Base-by-base conservation (phyloP, 2,888 invertebrate genomes). In the Allacma fusca region DNA sequence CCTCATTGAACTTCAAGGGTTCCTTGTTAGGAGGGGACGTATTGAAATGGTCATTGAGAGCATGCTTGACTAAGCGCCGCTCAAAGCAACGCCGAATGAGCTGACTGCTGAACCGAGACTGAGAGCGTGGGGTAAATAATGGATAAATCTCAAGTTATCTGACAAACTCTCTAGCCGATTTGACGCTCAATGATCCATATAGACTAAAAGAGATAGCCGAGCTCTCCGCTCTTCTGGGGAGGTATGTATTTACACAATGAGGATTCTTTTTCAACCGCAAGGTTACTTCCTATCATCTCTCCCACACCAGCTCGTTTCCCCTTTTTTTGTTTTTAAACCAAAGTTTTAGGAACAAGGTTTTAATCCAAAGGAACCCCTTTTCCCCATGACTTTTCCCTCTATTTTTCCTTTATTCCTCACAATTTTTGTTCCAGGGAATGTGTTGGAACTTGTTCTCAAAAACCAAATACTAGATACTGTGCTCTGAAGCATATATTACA, bases 151-250 rank as follows among this genome's bases (percentile, higher is more conserved):
- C 79, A 80, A 83, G 80, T 81, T 81, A 82, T 83, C 82, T 82
- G 82, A 83, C 82, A 80, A 72, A 75, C 72, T 68, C 76, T 83
- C 81, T 82, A 83, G 76, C 81, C 83, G 83, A 83, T 83, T 83
- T 82, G 81, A 78, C 79, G 81, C 82, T 81, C 82, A 83, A 83
- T 83, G 83, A 82, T 82, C 81, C 82, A 82, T 81, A 73, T 50
- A 50, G 72, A 26, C 80, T 77, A 80, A 81, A 80, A 70, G 76
- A 70, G 76, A 76, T 76, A 71, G 29, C 62, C 21, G 23, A 28
- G 65, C 21, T 4, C 50, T 44, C 43, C 21, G 43, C 40, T 43
- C 7, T 62, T 26, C 21, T 74, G 40, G n/a, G n/a, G n/a, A 34
- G 5, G 34, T 34, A 34, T 9, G 9, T 34, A 34, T 9, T 9